phyloP scores from a whole-genome alignment of 1,140 invertebrate genomes.

The Heliothis subflexa region DNA sequence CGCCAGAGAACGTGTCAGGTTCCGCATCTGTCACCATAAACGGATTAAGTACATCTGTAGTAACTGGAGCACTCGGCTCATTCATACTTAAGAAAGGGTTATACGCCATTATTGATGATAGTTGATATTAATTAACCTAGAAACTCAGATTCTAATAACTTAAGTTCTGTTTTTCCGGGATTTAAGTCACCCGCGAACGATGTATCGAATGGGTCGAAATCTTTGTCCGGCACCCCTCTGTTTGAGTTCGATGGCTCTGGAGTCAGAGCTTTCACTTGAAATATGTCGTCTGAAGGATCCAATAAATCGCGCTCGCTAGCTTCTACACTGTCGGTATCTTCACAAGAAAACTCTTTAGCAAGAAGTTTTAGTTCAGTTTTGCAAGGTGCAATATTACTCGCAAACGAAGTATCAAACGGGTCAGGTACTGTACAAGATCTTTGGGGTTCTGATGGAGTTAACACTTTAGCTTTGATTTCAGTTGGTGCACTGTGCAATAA shows the following conservation, averaged over 20 bases:
- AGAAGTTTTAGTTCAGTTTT: conserved; percentile 91
- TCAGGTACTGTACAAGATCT: conserved; percentile 85
- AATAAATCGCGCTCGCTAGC: conserved; percentile 80
- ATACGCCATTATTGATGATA: conserved; percentile 86
- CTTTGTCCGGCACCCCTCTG: conserved; percentile 71
- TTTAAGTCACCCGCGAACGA: conserved; percentile 91
- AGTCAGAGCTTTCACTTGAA: conserved; percentile 89
- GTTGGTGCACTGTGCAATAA: conserved; percentile 88
- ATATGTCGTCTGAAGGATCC: conserved; percentile 88
- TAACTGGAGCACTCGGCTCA: conserved; percentile 84
- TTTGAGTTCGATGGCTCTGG: conserved; percentile 85
- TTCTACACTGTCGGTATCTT: conserved; percentile 68
- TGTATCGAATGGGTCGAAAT: conserved; percentile 93
- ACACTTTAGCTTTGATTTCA: conserved; percentile 87
- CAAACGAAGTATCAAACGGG: conserved; percentile 94
- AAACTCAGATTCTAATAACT: conserved; percentile 91
- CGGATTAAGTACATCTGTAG: conserved; percentile 88
- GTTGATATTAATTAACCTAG: conserved; percentile 76
- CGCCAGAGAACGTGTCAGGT: conserved; percentile 71
- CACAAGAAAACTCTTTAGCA: conserved; percentile 89
- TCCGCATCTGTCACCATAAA: conserved; percentile 89
- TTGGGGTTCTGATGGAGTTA: conserved; percentile 85
- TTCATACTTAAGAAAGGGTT: conserved; percentile 93
- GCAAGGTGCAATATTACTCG: conserved; percentile 89
- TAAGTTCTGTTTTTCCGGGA: conserved; percentile 92